Percentiles rank a stretch among this genome's conserved stretches.
These are phyloP conservation scores for Pseudochromis fuscus DNA, from an alignment of 2,797 vertebrate species.

Conservation along the genomic window DNA sequence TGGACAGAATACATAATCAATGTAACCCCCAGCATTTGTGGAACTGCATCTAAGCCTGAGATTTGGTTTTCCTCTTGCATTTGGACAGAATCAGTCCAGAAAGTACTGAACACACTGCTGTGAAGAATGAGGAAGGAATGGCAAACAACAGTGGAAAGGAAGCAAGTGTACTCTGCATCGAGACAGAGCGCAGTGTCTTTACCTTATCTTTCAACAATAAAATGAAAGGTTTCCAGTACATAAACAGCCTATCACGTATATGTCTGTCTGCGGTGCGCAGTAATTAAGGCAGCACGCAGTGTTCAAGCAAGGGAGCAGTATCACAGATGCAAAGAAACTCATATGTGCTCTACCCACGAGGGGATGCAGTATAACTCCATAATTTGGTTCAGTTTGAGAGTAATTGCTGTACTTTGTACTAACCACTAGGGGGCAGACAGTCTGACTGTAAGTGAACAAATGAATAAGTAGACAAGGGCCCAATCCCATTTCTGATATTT, in stretches of 20 bases:
- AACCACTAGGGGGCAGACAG: slow-evolving; percentile 11
- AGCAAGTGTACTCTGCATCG: neutral
- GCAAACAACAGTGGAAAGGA: slow-evolving; percentile 13
- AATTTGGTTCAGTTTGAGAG: neutral
- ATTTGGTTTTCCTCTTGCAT: slow-evolving; percentile 12
- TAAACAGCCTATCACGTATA: slow-evolving; percentile 24
- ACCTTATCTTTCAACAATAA: slow-evolving; percentile 33
- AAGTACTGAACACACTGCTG: neutral
- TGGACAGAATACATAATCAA: slow-evolving; percentile 38
- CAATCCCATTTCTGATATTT: too few species aligned
- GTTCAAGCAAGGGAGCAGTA: slow-evolving; percentile 6
- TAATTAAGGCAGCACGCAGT: slow-evolving; percentile 17
- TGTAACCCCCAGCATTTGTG: slow-evolving; percentile 11
- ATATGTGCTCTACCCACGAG: neutral
- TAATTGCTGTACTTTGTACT: neutral
- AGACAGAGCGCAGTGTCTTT: slow-evolving; percentile 1
- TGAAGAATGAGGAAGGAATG: slow-evolving; percentile 18
- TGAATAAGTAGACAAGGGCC: neutral
- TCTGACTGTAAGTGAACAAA: neutral
- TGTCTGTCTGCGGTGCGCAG: slow-evolving; percentile 11
- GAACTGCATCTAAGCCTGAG: slow-evolving; percentile 9
- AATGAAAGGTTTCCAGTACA: slow-evolving; percentile 35
- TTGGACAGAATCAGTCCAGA: slow-evolving; percentile 1
- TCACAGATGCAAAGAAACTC: slow-evolving; percentile 4
- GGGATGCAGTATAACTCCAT: neutral